Base-by-base conservation (phyloP, 1,140 invertebrate species). In the Apis cerana region DNA sequence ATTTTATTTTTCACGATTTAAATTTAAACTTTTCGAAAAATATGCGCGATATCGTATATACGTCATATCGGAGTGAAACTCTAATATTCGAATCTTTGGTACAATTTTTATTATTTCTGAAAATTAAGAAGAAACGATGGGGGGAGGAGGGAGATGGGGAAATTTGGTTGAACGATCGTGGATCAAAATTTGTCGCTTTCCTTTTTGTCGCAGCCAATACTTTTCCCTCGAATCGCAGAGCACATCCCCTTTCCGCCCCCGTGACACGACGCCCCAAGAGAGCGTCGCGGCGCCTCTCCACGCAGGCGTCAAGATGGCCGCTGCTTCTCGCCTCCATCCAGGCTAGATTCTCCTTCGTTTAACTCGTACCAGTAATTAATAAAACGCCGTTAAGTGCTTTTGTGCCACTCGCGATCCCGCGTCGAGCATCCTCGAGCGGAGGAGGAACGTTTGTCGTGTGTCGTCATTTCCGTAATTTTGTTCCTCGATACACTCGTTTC, bases 291-390 rank as follows among this genome's bases (percentile, higher is more conserved):
- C 89, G 87, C 50, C 33, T 65, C 65, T 85, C 48, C 85, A 92
- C 91, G 91, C 92, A 93, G 86, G 92, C 93, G 92, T 93, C 92
- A 92, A 93, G 90, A 93, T 93, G 93, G 92, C 93, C 83, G 91
- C 83, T 85, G 82, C 85, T 84, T 87, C 82, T 89, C 85, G 88
- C 88, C 85, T 90, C 88, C 86, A 88, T 88, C 86, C 84, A 88
- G 75, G 65, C 83, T 76, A 86, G 77, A 74, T 76, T 85, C 78
- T 85, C 85, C 84, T 84, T 91, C 90, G 85, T 91, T 90, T 90
- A 90, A 82, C 85, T 88, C 81, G 84, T 85, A 87, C 85, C 89
- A 92, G 90, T 92, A 90, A 91, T 89, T 90, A 91, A 90, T 88
- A 92, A 91, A 89, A 87, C 89, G 86, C 71, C 85, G 84, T 81